These are phyloP conservation scores for Rhamnusium bicolor DNA, from an alignment of 2,888 invertebrate species.

Conservation along the genomic window DNA sequence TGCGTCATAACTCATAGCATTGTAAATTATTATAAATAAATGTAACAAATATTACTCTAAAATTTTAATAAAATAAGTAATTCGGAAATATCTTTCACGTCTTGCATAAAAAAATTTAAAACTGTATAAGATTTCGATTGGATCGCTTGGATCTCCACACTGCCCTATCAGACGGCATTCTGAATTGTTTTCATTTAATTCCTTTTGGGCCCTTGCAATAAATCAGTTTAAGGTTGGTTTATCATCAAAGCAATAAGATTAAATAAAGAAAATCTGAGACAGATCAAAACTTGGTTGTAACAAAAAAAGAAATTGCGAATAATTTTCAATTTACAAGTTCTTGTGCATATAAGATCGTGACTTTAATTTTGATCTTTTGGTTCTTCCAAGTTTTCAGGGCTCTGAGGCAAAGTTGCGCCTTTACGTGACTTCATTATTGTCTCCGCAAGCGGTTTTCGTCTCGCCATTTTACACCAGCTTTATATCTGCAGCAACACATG, in stretches of 20 bases:
- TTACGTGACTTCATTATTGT: slow-evolving; percentile 56
- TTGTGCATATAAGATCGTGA: slow-evolving; percentile 52
- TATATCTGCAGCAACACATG: slow-evolving; percentile 23
- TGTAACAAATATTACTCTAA: too few species aligned
- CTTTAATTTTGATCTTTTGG: slow-evolving; percentile 48
- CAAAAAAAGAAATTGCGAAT: slow-evolving; percentile 48
- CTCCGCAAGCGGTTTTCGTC: slow-evolving; percentile 47
- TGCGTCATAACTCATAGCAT: too few species aligned
- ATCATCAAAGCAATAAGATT: slow-evolving; percentile 13
- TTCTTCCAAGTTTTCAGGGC: slow-evolving; percentile 6
- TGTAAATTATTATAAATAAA: too few species aligned
- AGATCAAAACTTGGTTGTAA: slow-evolving; percentile 9
- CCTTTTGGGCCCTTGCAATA: background rate
- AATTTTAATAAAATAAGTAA: background rate
- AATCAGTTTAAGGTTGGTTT: slow-evolving; percentile 4
- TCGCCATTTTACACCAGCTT: slow-evolving; percentile 8
- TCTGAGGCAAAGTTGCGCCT: background rate
- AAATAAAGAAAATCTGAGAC: slow-evolving; percentile 29
- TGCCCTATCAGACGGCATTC: background rate
- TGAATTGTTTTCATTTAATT: background rate
- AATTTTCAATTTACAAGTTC: slow-evolving; percentile 54
- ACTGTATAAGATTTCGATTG: background rate
- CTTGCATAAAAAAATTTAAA: background rate
- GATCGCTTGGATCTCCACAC: background rate
- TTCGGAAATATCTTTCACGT: background rate